Percentiles rank a stretch among this genome's conserved stretches.
phyloP scores from a whole-genome alignment of 2,113 vertebrate species.

The Lasiurus borealis region DNA sequence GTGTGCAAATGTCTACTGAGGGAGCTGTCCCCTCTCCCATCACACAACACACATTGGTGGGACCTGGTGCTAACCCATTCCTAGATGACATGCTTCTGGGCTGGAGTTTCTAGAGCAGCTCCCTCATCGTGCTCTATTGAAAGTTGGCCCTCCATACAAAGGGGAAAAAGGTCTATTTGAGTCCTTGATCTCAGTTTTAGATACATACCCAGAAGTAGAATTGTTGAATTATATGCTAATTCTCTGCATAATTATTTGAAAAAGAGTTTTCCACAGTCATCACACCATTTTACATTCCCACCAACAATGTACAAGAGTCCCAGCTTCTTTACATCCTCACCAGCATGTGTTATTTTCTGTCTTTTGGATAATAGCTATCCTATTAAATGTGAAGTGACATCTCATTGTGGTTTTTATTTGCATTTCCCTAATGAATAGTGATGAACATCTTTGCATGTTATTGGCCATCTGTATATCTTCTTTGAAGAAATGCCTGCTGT shows the following conservation, averaged over 20 bases:
- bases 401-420: background rate
- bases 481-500: background rate
- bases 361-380: background rate
- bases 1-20: background rate
- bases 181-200: background rate
- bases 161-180: background rate
- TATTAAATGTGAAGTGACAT: background rate
- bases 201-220: background rate
- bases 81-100: background rate
- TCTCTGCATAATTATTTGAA: background rate
- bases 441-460: background rate
- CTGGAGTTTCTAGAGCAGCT: background rate
- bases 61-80: too few relatives aligned
- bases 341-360: background rate
- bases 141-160: background rate
- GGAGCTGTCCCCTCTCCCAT: too few relatives aligned
- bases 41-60: too few relatives aligned
- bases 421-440: background rate
- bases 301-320: background rate
- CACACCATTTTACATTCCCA: background rate
- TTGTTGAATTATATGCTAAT: background rate
- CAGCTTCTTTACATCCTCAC: background rate
- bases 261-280: background rate
- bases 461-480: background rate
- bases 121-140: background rate